Percentiles rank a stretch among this genome's conserved stretches.
Conservation (phyloP, 2,797 vertebrate genomes). For the Aplochiton taeniatus region DNA sequence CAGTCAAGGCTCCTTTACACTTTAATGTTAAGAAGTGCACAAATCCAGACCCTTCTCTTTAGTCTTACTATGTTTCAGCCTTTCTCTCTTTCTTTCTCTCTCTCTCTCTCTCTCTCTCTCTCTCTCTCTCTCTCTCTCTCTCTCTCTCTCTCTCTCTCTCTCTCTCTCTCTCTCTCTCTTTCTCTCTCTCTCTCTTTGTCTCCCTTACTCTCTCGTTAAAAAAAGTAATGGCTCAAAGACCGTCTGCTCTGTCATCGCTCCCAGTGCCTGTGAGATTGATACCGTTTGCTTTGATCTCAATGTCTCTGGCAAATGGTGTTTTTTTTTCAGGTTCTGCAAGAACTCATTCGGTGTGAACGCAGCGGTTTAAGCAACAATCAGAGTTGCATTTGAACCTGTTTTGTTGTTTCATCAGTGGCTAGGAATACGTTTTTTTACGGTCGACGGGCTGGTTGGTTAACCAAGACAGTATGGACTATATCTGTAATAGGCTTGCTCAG, state of each 20-base stretch:
- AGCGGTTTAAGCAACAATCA: conserved; percentile 7
- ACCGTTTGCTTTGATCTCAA: conserved; percentile 56
- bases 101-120: no score
- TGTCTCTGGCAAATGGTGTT: conserved; percentile 48
- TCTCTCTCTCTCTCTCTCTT: conserved; percentile 11
- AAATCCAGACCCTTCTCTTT: conserved; percentile 13
- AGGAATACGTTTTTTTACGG: no score
- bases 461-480: no score
- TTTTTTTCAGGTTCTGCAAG: conserved; percentile 30
- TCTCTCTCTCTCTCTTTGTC: conserved; percentile 10
- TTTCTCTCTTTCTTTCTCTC: no score
- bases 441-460: no score
- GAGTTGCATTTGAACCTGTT: conserved; percentile 14
- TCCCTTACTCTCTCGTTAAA: conserved; percentile 6
- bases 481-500: no score
- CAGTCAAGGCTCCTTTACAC: no score
- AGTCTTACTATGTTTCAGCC: no score
- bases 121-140: no score
- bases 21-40: no score
- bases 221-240: conserved; percentile 37
- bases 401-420: background rate
- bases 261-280: conserved; percentile 53
- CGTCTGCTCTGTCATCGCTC: conserved; percentile 38
- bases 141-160: background rate
- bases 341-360: conserved; percentile 41